Evolutionary conservation across 2,113 vertebrate species (phyloP).

Genomic region (Rhinoptilus africanus): DNA sequence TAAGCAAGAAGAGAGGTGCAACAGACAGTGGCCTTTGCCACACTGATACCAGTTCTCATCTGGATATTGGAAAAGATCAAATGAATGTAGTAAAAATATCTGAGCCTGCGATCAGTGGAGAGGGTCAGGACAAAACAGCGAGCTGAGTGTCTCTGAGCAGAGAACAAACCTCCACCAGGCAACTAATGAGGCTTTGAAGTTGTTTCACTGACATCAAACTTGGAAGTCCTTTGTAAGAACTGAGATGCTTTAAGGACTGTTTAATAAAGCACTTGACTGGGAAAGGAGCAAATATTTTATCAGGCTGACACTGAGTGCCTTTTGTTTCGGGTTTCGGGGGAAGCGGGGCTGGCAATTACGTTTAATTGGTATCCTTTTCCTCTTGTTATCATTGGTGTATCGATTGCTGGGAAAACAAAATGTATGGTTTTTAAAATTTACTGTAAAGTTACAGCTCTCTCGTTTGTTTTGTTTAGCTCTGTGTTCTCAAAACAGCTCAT

Average conservation of each 20-base stretch:
- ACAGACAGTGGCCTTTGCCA: neutral
- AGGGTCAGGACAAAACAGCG: neutral
- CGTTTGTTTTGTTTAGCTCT: constrained; percentile 57
- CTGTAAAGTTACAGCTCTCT: neutral
- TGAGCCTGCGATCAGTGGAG: neutral
- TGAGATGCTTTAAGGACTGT: constrained; percentile 26
- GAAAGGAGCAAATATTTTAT: constrained; percentile 51
- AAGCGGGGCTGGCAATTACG: neutral
- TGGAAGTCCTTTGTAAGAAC: constrained; percentile 21
- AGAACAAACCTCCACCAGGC: neutral
- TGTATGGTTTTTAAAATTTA: constrained; percentile 3
- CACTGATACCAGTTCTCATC: neutral
- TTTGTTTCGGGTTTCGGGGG: constrained; percentile 28
- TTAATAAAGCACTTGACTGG: constrained; percentile 49
- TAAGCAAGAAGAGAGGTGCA: neutral
- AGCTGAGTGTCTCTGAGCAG: neutral
- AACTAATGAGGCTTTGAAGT: constrained; percentile 44
- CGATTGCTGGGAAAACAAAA: constrained; percentile 51
- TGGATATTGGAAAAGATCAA: neutral
- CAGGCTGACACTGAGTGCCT: constrained; percentile 43
- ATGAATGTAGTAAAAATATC: neutral
- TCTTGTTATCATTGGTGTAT: constrained; percentile 43
- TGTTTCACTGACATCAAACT: neutral
- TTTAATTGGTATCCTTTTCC: constrained; percentile 54
- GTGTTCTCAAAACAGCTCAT: constrained; percentile 50